phyloP scores from a whole-genome alignment of 1,140 invertebrate species.

The Sinonovacula constricta region DNA sequence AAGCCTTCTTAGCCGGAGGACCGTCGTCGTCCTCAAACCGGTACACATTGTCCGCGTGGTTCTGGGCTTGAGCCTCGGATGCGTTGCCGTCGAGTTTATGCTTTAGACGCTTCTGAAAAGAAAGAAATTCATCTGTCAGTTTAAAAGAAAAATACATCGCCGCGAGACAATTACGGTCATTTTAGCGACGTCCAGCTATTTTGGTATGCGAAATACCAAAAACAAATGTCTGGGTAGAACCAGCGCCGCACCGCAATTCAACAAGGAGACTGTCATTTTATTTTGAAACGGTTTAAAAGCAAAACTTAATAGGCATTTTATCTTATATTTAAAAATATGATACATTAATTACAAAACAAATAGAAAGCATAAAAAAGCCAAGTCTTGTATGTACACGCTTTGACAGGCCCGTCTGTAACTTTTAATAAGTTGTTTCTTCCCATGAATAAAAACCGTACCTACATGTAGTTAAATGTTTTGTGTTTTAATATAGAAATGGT shows the following conservation, averaged over 20 bases:
- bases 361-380: too few relatives aligned
- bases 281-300: neutral
- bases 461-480: too few relatives aligned
- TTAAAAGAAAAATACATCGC: neutral
- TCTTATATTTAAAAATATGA: too few relatives aligned
- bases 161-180: neutral
- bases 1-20: conserved; percentile 43
- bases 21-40: conserved; percentile 65
- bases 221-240: neutral
- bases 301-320: neutral
- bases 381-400: too few relatives aligned
- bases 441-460: too few relatives aligned
- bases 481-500: too few relatives aligned
- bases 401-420: too few relatives aligned
- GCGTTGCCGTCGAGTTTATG: conserved; percentile 72
- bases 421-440: too few relatives aligned
- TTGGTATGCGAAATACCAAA: neutral
- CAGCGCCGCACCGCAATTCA: neutral
- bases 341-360: too few relatives aligned
- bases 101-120: conserved; percentile 70
- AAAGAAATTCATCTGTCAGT: conserved; percentile 41
- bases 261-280: neutral
- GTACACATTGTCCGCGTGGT: conserved; percentile 58
- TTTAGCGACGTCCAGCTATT: neutral
- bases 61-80: conserved; percentile 44